phyloP scores from a whole-genome alignment of 2,797 vertebrate species.

The Spheniscus humboldti region DNA sequence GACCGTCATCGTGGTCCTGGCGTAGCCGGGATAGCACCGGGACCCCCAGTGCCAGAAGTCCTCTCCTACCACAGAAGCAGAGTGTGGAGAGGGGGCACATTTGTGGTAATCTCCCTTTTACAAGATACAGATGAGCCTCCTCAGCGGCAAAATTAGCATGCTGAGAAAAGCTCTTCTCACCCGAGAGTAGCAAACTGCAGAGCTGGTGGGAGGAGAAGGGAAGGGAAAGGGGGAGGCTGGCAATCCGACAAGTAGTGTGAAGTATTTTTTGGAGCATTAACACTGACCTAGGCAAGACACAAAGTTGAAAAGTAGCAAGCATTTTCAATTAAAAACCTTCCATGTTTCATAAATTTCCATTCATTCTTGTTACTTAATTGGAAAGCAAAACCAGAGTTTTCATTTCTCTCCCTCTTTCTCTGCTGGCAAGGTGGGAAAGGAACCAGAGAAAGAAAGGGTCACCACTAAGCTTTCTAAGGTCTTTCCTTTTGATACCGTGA shows the following conservation, averaged over 20 bases:
- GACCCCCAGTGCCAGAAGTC: neutral
- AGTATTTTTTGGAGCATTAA: neutral
- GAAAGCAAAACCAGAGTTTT: neutral
- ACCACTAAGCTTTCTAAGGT: conserved; percentile 9
- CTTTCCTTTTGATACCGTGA: conserved; percentile 25
- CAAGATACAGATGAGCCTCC: neutral
- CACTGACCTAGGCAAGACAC: neutral
- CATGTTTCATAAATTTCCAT: neutral
- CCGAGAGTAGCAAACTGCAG: neutral
- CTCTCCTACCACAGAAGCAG: neutral
- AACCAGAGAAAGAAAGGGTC: conserved; percentile 16
- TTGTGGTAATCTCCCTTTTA: neutral
- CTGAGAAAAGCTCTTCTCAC: neutral
- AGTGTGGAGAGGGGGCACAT: neutral
- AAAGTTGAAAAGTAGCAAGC: neutral
- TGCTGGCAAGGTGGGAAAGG: neutral
- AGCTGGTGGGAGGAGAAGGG: neutral
- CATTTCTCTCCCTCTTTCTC: neutral
- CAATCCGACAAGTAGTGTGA: neutral
- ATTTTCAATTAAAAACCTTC: neutral
- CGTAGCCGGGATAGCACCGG: neutral
- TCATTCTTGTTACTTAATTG: neutral
- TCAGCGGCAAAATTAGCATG: neutral
- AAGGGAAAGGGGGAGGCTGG: neutral
- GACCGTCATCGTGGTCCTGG: neutral